phyloP scores from a whole-genome alignment of 2,113 vertebrate species.

The Neogobius melanostomus region DNA sequence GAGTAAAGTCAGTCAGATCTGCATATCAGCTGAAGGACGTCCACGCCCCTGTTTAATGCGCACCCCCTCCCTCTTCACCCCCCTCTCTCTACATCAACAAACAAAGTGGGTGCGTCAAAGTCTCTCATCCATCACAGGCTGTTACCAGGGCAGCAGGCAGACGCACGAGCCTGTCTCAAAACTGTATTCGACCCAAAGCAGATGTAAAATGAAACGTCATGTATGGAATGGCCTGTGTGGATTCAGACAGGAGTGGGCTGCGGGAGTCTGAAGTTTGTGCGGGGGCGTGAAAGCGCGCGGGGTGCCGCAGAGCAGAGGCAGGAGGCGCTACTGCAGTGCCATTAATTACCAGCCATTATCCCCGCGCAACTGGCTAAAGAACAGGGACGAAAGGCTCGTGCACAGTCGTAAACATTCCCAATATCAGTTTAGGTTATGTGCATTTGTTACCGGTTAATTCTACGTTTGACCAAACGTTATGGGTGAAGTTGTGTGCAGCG shows the following conservation, averaged over 20 bases:
- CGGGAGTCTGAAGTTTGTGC: conserved; percentile 14
- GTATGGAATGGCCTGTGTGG: not conserved
- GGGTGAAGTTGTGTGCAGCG: not conserved
- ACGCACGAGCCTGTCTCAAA: not conserved
- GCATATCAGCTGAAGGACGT: conserved; percentile 1
- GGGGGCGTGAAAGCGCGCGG: conserved; percentile 8
- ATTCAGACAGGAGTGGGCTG: not conserved
- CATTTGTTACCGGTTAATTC: no score
- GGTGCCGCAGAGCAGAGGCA: conserved; percentile 12
- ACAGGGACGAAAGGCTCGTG: not conserved
- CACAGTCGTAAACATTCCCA: no score
- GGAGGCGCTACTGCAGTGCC: conserved; percentile 65
- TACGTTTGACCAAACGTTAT: no score
- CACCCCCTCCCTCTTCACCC: not conserved
- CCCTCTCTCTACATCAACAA: not conserved
- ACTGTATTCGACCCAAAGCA: not conserved
- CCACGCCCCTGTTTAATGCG: conserved; percentile 68
- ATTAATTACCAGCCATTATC: conserved; percentile 55
- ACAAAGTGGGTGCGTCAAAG: not conserved
- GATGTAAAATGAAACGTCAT: not conserved
- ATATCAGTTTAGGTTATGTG: no score
- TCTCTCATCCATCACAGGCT: not conserved
- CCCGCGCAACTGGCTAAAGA: conserved; percentile 30
- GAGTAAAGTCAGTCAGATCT: not conserved
- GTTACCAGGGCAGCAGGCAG: conserved; percentile 3